phyloP scores from a whole-genome alignment of 2,113 vertebrate genomes.

The Sinocyclocheilus grahami region DNA sequence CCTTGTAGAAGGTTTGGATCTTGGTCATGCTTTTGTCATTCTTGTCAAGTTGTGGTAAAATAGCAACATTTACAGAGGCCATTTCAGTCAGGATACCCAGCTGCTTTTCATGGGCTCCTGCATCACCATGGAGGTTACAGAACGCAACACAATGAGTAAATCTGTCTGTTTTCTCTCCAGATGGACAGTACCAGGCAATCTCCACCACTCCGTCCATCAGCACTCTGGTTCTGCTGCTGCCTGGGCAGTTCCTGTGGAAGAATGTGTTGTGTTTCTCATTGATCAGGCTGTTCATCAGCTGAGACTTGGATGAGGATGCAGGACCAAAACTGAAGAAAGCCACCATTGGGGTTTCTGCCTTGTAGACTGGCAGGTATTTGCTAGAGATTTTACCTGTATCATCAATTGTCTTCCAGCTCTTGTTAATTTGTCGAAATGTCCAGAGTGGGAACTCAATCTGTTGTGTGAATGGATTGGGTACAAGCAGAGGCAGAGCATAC shows the following conservation, averaged over 20 bases:
- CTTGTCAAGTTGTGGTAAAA: neutral
- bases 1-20: constrained; percentile 9
- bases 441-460: constrained; percentile 72
- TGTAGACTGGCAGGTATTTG: constrained; percentile 67
- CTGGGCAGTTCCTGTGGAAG: constrained; percentile 62
- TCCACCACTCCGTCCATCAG: neutral
- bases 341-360: constrained; percentile 67
- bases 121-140: constrained; percentile 16
- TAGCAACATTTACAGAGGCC: constrained; percentile 2
- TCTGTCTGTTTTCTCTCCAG: neutral
- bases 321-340: constrained; percentile 75
- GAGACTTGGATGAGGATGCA: constrained; percentile 74
- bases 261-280: constrained; percentile 63
- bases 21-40: neutral
- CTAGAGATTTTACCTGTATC: neutral
- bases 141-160: neutral
- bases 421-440: constrained; percentile 60
- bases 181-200: neutral
- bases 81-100: neutral
- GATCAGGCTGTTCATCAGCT: constrained; percentile 70
- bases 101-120: neutral
- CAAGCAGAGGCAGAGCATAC: neutral
- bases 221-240: neutral
- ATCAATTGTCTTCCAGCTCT: constrained; percentile 59
- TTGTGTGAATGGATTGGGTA: constrained; percentile 60